phyloP scores from a whole-genome alignment of 2,888 invertebrate genomes.

The Coremacera marginata region DNA sequence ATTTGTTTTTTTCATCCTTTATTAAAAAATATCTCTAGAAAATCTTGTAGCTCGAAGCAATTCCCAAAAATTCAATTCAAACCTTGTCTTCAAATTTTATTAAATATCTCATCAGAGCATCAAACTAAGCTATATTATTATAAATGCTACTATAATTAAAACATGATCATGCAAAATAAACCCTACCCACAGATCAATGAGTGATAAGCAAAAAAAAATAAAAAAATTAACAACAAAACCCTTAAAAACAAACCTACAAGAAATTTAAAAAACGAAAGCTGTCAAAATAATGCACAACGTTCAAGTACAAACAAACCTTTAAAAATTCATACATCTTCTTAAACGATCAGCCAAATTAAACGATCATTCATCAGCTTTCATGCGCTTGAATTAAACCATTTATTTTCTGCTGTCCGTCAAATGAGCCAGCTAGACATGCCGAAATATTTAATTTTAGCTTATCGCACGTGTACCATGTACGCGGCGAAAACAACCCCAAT shows the following conservation, averaged over 20 bases:
- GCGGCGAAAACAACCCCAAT: constrained; percentile 34
- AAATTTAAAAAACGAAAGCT: not conserved
- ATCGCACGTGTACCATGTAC: constrained; percentile 19
- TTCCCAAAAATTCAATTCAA: too few species aligned
- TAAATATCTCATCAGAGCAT: too few species aligned
- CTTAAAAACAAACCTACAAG: not conserved
- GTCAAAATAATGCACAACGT: constrained; percentile 34
- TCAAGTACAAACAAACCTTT: not conserved
- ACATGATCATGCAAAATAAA: not conserved
- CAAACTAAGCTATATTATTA: too few species aligned
- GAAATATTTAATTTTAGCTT: constrained; percentile 37
- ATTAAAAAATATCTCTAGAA: too few species aligned
- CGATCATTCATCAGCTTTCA: constrained; percentile 63
- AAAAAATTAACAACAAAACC: not conserved
- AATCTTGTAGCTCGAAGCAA: too few species aligned
- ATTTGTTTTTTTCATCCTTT: too few species aligned
- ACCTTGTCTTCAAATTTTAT: too few species aligned
- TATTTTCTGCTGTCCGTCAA: constrained; percentile 42
- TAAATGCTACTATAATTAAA: not conserved
- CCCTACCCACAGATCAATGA: too few species aligned
- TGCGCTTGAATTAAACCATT: constrained; percentile 60
- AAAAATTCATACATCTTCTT: not conserved
- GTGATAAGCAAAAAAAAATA: not conserved
- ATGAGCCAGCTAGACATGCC: constrained; percentile 10
- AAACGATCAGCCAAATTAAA: constrained; percentile 52